These are phyloP conservation scores for Lutjanus argentimaculatus DNA, from an alignment of 2,797 vertebrate genomes.

Conservation along the genomic window DNA sequence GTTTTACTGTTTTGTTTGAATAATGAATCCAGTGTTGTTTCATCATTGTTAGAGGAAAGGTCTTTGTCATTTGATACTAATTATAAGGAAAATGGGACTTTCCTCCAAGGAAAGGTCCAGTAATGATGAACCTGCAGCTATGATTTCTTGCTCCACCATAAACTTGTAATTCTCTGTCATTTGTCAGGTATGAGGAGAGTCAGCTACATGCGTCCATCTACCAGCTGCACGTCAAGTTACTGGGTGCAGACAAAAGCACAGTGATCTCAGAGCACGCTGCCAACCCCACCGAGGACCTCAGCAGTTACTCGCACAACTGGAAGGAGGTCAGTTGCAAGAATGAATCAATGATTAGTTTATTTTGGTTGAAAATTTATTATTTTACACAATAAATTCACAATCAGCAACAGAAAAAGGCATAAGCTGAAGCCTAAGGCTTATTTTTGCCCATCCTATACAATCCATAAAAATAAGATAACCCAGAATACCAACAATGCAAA, in stretches of 20 bases:
- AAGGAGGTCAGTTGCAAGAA: slow-evolving; percentile 76
- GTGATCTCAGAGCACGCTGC: slow-evolving; percentile 84
- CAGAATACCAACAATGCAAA: no score
- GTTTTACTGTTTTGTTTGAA: not conserved
- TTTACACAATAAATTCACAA: no score
- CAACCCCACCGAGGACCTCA: slow-evolving; percentile 73
- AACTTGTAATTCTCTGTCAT: not conserved
- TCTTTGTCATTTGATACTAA: not conserved
- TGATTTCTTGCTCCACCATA: not conserved
- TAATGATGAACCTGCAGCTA: not conserved
- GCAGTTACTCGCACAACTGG: slow-evolving; percentile 84
- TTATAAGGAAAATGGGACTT: not conserved
- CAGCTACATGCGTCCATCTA: slow-evolving; percentile 86
- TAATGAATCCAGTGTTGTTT: not conserved
- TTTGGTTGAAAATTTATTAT: no score
- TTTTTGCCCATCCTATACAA: no score
- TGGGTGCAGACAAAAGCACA: slow-evolving; percentile 83
- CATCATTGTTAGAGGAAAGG: not conserved
- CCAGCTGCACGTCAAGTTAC: slow-evolving; percentile 87
- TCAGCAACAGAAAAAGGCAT: no score
- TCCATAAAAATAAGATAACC: no score
- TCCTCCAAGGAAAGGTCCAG: not conserved
- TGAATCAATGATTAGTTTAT: no score
- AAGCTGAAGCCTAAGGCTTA: no score
- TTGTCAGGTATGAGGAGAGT: slow-evolving; percentile 90